These are phyloP conservation scores for Phaonia tiefii DNA, from an alignment of 2,888 invertebrate species.

Conservation along the genomic window DNA sequence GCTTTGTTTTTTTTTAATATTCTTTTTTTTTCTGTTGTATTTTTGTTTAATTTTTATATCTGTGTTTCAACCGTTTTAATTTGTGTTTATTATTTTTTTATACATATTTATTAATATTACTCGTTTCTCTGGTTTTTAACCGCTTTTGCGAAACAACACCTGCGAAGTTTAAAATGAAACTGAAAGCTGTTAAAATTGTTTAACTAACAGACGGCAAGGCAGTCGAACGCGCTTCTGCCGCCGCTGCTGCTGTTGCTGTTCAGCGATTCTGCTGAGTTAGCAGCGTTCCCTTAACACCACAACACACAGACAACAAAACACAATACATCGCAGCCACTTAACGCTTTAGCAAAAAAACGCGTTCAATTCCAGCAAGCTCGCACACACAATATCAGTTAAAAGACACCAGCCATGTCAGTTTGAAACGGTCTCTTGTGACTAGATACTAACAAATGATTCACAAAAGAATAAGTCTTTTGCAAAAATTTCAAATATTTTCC, in stretches of 20 bases:
- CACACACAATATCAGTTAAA: not conserved
- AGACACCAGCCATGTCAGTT: not conserved
- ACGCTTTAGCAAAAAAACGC: too few species aligned
- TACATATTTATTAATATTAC: too few species aligned
- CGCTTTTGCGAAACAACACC: conserved; percentile 67
- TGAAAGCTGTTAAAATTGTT: conserved; percentile 76
- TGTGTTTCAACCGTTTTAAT: not conserved
- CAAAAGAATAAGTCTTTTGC: too few species aligned
- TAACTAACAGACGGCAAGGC: conserved; percentile 45
- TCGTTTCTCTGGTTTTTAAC: conserved; percentile 43
- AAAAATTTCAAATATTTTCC: too few species aligned
- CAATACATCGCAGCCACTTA: not conserved
- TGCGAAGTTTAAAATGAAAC: conserved; percentile 80
- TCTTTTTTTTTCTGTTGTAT: conserved; percentile 26
- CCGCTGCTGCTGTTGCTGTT: too few species aligned
- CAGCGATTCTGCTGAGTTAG: conserved; percentile 65
- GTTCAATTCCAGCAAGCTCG: not conserved
- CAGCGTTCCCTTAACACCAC: conserved; percentile 62
- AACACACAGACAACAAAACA: conserved; percentile 4
- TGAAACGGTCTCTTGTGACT: too few species aligned
- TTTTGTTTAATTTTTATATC: conserved; percentile 19
- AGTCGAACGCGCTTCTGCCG: conserved; percentile 19
- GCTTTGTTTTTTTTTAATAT: not conserved
- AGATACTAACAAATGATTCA: too few species aligned
- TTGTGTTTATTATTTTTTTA: not conserved